Conservation (phyloP, 2,888 invertebrate genomes). For the Bugula neritina region DNA sequence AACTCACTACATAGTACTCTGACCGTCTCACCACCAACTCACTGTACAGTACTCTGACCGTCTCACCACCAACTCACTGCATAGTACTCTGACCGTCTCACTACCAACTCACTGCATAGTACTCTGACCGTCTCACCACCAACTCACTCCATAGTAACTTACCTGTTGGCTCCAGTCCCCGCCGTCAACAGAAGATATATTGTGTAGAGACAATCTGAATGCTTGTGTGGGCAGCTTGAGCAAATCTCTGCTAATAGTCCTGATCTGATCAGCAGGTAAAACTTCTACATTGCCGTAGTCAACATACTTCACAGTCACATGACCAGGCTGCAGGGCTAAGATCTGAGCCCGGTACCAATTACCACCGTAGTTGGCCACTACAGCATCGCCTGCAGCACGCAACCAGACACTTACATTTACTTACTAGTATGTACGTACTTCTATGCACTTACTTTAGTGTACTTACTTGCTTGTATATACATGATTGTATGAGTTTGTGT, state of each 20-base stretch:
- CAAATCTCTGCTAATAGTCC: neutral
- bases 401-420: too few species aligned
- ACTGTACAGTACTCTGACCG: too few species aligned
- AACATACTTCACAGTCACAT: constrained; percentile 19
- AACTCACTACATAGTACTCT: too few species aligned
- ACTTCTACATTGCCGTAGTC: constrained; percentile 18
- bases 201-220: neutral
- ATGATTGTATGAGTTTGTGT: too few species aligned
- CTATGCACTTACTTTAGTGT: too few species aligned
- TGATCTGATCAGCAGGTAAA: constrained; percentile 1
- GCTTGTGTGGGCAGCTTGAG: constrained; percentile 8
- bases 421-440: too few species aligned
- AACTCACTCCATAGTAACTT: neutral
- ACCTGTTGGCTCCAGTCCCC: constrained; percentile 18
- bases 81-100: too few species aligned
- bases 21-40: too few species aligned
- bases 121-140: too few species aligned
- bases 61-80: too few species aligned
- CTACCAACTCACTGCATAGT: too few species aligned
- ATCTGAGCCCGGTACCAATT: constrained; percentile 19
- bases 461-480: too few species aligned
- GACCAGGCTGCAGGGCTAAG: constrained; percentile 1
- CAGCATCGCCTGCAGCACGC: constrained; percentile 12
- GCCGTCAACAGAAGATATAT: neutral
- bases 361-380: neutral